Evolutionary conservation across 2,888 invertebrate species (phyloP).

Genomic region (Leptura quadrifasciata): DNA sequence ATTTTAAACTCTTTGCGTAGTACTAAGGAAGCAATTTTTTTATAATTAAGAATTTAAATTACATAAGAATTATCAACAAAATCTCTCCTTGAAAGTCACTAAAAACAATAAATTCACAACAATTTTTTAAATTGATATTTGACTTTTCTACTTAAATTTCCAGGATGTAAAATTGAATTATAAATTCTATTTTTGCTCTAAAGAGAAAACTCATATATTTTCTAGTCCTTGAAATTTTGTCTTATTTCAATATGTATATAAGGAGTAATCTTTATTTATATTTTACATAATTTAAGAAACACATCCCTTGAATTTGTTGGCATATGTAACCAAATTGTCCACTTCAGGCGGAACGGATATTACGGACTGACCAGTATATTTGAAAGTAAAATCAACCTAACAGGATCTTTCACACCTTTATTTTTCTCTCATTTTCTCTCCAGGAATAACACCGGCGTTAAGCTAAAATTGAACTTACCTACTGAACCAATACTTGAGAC

Average conservation of each 20-base stretch:
- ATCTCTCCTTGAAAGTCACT: no score
- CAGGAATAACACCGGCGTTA: background rate
- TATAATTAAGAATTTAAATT: no score
- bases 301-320: background rate
- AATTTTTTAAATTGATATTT: no score
- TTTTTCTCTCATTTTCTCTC: slow-evolving; percentile 1
- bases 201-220: background rate
- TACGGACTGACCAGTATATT: slow-evolving; percentile 6
- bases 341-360: background rate
- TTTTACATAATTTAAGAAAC: slow-evolving; percentile 4
- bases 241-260: background rate
- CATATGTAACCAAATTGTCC: slow-evolving; percentile 19
- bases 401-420: background rate
- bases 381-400: slow-evolving; percentile 11
- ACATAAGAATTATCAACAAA: no score
- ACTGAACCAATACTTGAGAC: no score
- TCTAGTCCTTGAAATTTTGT: background rate
- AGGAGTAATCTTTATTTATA: slow-evolving; percentile 5
- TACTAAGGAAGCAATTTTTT: no score
- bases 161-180: background rate
- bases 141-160: no score
- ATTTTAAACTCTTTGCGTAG: no score
- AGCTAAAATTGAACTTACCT: background rate
- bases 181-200: background rate
- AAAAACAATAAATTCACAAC: no score